phyloP scores from a whole-genome alignment of 2,888 invertebrate genomes.

The Standfussiana lucernea region DNA sequence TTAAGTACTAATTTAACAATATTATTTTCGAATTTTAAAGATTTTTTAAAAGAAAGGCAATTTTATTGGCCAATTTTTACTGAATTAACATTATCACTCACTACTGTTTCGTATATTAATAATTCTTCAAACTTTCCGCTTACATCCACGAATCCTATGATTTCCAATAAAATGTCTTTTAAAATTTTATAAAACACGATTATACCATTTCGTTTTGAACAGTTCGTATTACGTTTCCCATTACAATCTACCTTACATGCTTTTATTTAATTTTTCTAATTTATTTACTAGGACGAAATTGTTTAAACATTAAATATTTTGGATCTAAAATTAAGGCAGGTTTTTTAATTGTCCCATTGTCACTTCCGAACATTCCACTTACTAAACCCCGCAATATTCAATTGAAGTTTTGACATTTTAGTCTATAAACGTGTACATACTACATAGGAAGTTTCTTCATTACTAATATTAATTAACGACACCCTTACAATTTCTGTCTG shows the following conservation, averaged over 20 bases:
- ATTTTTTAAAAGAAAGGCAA: constrained; percentile 82
- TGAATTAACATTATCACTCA: constrained; percentile 50
- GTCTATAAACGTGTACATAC: constrained; percentile 47
- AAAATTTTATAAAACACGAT: constrained; percentile 50
- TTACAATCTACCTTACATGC: constrained; percentile 34
- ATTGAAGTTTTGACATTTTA: constrained; percentile 47
- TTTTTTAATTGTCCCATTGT: constrained; percentile 51
- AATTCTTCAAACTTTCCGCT: constrained; percentile 32
- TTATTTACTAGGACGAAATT: constrained; percentile 51
- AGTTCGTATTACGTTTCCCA: constrained; percentile 25
- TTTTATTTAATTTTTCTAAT: constrained; percentile 41
- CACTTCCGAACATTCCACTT: constrained; percentile 34
- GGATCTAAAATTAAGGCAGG: constrained; percentile 63
- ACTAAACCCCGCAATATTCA: constrained; percentile 28
- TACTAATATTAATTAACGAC: constrained; percentile 20
- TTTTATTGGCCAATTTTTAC: constrained; percentile 79
- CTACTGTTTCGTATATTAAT: constrained; percentile 56
- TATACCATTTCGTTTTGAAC: constrained; percentile 44
- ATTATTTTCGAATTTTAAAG: constrained; percentile 72
- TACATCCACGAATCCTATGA: constrained; percentile 34
- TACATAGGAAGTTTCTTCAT: constrained; percentile 66
- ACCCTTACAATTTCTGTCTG: constrained; percentile 16
- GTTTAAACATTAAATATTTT: constrained; percentile 43
- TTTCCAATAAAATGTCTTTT: constrained; percentile 36
- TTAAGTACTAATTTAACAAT: constrained; percentile 74